Evolutionary conservation across 2,113 vertebrate species (phyloP).

Genomic region (Osmerus mordax): DNA sequence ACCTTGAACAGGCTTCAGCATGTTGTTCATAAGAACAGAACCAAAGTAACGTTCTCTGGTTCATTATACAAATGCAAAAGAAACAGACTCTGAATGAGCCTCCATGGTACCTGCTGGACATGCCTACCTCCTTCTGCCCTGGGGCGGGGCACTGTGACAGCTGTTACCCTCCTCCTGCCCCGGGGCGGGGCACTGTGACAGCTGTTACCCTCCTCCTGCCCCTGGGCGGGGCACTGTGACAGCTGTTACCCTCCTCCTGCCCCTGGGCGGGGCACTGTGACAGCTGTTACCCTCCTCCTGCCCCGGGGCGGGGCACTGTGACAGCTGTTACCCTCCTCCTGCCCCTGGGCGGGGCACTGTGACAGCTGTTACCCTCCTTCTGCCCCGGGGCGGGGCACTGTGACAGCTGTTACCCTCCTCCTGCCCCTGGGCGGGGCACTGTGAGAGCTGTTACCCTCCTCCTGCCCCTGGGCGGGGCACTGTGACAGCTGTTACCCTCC

Average conservation of each 20-base stretch:
- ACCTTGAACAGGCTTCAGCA: not conserved
- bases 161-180: too few relatives aligned
- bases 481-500: not conserved
- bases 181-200: too few relatives aligned
- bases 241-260: too few relatives aligned
- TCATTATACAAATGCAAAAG: not conserved
- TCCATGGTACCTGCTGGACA: constrained; percentile 11
- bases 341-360: too few relatives aligned
- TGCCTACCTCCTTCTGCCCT: constrained; percentile 23
- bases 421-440: too few relatives aligned
- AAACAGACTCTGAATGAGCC: not conserved
- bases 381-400: too few relatives aligned
- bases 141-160: too few relatives aligned
- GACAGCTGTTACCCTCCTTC: not conserved
- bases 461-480: too few relatives aligned
- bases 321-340: not conserved
- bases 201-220: too few relatives aligned
- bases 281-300: not conserved
- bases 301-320: too few relatives aligned
- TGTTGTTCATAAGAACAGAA: not conserved
- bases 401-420: not conserved
- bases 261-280: too few relatives aligned
- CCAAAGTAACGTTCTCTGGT: not conserved
- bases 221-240: too few relatives aligned
- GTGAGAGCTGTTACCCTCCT: not conserved